phyloP scores from a whole-genome alignment of 2,888 invertebrate species.

The Bruchidius siliquastri region DNA sequence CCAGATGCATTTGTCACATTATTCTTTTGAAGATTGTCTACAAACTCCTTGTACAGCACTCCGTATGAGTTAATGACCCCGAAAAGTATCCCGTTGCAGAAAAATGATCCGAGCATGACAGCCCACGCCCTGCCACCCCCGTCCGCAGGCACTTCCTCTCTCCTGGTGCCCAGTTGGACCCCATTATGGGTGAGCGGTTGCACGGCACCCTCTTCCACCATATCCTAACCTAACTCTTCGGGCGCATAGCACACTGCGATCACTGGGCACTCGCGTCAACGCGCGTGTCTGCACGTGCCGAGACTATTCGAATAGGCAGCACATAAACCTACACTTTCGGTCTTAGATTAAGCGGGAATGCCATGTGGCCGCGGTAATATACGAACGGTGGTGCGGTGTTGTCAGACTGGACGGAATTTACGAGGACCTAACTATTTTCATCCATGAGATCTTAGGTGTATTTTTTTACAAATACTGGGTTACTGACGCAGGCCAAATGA shows the following conservation, averaged over 20 bases:
- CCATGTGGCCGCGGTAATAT: neutral
- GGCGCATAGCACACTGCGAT: neutral
- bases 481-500: too few relatives aligned
- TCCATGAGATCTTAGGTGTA: too few relatives aligned
- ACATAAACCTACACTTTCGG: neutral
- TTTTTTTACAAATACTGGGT: too few relatives aligned
- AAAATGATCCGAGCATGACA: slow-evolving; percentile 78
- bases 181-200: neutral
- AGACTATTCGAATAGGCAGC: neutral
- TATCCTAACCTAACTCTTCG: neutral
- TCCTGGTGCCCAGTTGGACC: neutral
- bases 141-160: slow-evolving; percentile 57
- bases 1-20: slow-evolving; percentile 69
- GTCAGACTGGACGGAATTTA: too few relatives aligned
- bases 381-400: too few relatives aligned
- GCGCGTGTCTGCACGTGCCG: neutral
- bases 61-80: slow-evolving; percentile 88
- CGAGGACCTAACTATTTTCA: too few relatives aligned
- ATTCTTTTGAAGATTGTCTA: slow-evolving; percentile 57
- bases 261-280: neutral
- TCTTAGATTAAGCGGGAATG: neutral
- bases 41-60: slow-evolving; percentile 68
- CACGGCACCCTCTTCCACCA: neutral
- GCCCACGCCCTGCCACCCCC: slow-evolving; percentile 77
- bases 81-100: slow-evolving; percentile 86